A percentile compares a stretch with the other conserved stretches of the same genome.
Conservation (phyloP, 2,888 invertebrate genomes). For the Hypsopygia costalis region DNA sequence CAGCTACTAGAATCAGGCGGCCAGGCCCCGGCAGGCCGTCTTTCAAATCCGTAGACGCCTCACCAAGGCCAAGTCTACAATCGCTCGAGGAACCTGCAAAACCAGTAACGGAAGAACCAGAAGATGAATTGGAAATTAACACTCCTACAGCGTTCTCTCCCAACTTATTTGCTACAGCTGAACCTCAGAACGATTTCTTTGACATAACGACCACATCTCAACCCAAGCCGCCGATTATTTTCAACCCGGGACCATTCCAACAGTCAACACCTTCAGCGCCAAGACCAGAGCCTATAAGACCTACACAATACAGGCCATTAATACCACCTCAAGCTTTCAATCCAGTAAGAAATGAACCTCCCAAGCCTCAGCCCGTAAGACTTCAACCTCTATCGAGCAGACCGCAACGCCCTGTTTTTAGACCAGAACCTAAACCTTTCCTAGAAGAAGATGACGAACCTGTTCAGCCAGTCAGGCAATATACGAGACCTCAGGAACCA, state of each 20-base stretch:
- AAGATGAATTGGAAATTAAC: constrained; percentile 81
- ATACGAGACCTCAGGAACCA: constrained; percentile 63
- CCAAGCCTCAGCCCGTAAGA: constrained; percentile 64
- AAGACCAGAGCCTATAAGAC: constrained; percentile 64
- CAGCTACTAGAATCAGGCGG: constrained; percentile 53
- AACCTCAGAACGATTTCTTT: constrained; percentile 68
- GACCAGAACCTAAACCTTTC: constrained; percentile 70
- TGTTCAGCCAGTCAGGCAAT: constrained; percentile 69
- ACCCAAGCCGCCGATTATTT: constrained; percentile 66
- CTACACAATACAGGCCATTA: constrained; percentile 69
- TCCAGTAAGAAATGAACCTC: constrained; percentile 61
- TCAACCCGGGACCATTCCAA: constrained; percentile 63
- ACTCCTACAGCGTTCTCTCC: constrained; percentile 75
- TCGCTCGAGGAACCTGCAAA: constrained; percentile 78
- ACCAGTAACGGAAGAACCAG: constrained; percentile 85
- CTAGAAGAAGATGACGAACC: constrained; percentile 65
- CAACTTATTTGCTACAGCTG: constrained; percentile 60
- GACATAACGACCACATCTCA: constrained; percentile 69
- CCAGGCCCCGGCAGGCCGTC: constrained; percentile 67
- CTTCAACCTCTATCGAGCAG: constrained; percentile 70
- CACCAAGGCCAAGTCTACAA: constrained; percentile 66
- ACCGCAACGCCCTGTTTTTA: constrained; percentile 75
- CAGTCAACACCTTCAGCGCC: constrained; percentile 55
- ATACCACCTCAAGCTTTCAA: constrained; percentile 57
- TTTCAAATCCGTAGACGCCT: constrained; percentile 68